Base-by-base conservation (phyloP, 2,113 vertebrate species). In the Myotis brandtii region DNA sequence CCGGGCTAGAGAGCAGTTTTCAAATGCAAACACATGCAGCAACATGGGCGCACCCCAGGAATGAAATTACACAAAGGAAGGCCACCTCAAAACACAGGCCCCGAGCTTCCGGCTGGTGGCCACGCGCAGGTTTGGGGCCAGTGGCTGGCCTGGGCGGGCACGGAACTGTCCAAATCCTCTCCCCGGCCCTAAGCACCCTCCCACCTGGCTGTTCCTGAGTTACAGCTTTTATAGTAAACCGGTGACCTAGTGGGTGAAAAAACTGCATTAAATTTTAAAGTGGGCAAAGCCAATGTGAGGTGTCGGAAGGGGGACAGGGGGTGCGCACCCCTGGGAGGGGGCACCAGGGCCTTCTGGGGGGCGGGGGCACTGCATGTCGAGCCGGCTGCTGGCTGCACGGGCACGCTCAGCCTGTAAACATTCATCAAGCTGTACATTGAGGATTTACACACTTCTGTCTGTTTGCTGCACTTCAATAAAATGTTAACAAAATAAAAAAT, bases 401-500 rank as follows among this genome's bases (percentile, higher is more conserved):
- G 52, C 46, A 30, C 16, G 46, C 43, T 37, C n/a, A 70, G 52
- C 50, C 80, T 59, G 72, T 66, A 52, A 76, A 93, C 69, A 76
- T 89, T 80, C 66, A 86, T 67, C 64, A 73, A 18, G 75, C 73
- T 81, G 59, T 56, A 86, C n/a, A 34, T 37, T 85, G 40, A 80
- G 72, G 59, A 92, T 89, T 75, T 50, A 34, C 40, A 81, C 48
- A n/a, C 66, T 90, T 83, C 83, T 59, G 3, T 62, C n/a, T n/a
- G 66, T 67, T 70, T 25, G 30, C 30, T 76, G 13, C 72, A 76
- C 37, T 73, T 86, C 91, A 80, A 50, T 70, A 90, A 85, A 86
- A 95, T 72, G 77, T 37, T 72, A 86, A 66, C 75, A 69, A 87
- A 80, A 52, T 73, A 25, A 70, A 88, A 62, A 59, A 75, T 25